phyloP scores from a whole-genome alignment of 2,888 invertebrate species.

The Theretra japonica region DNA sequence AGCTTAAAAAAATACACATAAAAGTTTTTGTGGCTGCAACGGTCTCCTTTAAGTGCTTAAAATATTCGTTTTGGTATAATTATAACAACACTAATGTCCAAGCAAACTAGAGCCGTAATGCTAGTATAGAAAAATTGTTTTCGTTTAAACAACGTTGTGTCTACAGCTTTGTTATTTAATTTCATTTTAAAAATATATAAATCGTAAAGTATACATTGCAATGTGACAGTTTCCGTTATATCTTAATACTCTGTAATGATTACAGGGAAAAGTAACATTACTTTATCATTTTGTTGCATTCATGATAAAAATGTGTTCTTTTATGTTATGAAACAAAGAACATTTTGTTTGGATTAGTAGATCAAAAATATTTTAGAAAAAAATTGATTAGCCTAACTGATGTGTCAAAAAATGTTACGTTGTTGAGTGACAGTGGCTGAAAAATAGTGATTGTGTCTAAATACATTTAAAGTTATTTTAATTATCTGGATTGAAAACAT shows the following conservation, averaged over 20 bases:
- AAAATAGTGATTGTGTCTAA: no score
- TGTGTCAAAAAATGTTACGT: no score
- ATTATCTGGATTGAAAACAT: no score
- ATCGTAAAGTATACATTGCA: not conserved
- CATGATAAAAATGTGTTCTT: not conserved
- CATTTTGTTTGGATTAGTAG: not conserved
- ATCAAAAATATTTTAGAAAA: not conserved
- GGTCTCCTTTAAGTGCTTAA: no score
- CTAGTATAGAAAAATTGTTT: constrained; percentile 1
- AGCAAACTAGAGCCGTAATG: not conserved
- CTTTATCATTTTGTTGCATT: not conserved
- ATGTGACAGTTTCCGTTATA: constrained; percentile 10
- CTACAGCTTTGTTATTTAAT: not conserved
- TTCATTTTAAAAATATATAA: not conserved
- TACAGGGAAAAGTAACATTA: not conserved
- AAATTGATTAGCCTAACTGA: no score
- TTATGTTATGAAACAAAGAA: no score
- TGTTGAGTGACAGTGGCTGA: no score
- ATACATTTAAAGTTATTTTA: no score
- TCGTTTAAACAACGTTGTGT: not conserved
- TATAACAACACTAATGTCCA: no score
- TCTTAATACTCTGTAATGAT: not conserved
- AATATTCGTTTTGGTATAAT: not conserved
- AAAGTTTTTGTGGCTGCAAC: no score
- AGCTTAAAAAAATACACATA: no score